phyloP scores from a whole-genome alignment of 2,888 invertebrate species.

The Apamea monoglypha region DNA sequence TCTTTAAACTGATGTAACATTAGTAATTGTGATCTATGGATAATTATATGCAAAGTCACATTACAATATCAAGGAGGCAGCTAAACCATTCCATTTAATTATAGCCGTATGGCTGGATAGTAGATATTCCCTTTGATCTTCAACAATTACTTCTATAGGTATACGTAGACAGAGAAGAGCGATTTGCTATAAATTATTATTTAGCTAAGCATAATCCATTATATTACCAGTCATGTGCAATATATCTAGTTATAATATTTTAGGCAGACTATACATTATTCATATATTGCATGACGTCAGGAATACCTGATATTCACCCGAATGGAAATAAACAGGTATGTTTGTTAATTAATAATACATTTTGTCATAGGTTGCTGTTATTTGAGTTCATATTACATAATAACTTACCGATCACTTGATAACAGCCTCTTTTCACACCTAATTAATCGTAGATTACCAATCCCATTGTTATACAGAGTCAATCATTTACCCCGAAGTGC shows the following conservation, averaged over 20 bases:
- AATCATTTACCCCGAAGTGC: slow-evolving; percentile 15
- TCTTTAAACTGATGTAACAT: background rate
- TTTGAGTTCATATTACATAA: background rate
- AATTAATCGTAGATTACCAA: background rate
- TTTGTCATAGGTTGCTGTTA: background rate
- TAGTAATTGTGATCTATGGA: background rate
- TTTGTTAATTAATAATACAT: background rate
- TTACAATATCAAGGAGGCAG: background rate
- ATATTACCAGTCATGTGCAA: background rate
- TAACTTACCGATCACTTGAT: background rate
- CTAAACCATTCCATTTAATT: slow-evolving; percentile 8
- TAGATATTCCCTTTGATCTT: slow-evolving; percentile 11
- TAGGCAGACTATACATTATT: background rate
- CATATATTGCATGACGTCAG: background rate
- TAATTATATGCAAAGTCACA: background rate
- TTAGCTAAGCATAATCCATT: background rate
- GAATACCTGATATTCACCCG: background rate
- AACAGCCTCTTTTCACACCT: background rate
- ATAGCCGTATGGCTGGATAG: background rate
- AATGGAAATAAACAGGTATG: background rate
- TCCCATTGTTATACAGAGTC: background rate
- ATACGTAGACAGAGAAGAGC: background rate
- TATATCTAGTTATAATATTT: background rate
- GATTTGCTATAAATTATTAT: background rate
- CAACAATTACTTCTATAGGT: background rate